Percentiles rank a stretch among this genome's conserved stretches.
Conservation (phyloP, 2,113 vertebrate genomes). For the Syrmaticus mikado region DNA sequence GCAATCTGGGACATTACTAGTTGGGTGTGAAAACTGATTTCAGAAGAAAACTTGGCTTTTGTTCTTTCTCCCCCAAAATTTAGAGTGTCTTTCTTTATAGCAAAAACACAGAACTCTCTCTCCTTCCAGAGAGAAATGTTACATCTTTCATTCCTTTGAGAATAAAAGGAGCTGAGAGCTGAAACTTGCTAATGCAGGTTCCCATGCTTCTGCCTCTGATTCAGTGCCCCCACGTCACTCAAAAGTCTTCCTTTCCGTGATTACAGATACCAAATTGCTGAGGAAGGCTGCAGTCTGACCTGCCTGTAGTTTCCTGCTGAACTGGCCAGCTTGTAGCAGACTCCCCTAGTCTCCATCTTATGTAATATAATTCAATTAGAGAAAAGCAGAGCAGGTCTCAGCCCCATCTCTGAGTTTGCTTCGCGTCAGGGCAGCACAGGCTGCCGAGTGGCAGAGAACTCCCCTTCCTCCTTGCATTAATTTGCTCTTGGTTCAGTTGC, state of each 20-base stretch:
- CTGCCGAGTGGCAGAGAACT: not conserved
- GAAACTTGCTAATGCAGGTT: not conserved
- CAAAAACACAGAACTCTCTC: not conserved
- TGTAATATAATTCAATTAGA: not conserved
- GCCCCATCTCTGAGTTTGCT: not conserved
- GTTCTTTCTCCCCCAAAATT: not conserved
- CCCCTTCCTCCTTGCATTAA: not conserved
- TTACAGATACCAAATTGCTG: not conserved
- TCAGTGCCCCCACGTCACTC: not conserved
- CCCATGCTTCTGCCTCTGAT: not conserved
- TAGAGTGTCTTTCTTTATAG: not conserved
- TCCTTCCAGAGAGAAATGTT: not conserved
- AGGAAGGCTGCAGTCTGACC: not conserved
- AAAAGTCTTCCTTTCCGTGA: not conserved
- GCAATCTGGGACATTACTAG: not conserved
- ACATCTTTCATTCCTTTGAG: not conserved
- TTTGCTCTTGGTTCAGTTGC: not conserved
- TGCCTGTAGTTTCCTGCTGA: accelerated
- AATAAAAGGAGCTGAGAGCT: not conserved
- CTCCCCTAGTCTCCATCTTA: not conserved
- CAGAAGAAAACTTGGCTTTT: not conserved
- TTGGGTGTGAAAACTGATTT: not conserved
- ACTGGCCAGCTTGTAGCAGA: not conserved
- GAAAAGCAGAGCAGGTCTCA: not conserved
- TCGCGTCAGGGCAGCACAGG: accelerated